phyloP scores from a whole-genome alignment of 2,797 vertebrate genomes.

The Sebastes cheni region DNA sequence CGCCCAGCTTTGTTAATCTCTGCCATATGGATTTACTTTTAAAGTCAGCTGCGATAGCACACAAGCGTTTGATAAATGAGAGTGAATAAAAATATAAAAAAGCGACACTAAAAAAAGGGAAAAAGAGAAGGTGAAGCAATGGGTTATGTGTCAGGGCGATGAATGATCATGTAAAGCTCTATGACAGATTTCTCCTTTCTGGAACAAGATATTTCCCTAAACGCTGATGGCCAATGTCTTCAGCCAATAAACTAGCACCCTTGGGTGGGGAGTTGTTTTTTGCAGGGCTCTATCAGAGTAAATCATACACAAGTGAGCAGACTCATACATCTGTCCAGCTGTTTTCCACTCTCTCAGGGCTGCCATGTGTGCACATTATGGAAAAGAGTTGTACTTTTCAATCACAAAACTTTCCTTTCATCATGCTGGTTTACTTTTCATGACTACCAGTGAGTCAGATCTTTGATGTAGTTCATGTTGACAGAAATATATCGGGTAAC shows the following conservation, averaged over 20 bases:
- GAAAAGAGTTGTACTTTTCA: constrained; percentile 9
- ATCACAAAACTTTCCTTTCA: constrained; percentile 7
- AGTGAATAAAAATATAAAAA: constrained; percentile 1
- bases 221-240: constrained; percentile 3
- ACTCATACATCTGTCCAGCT: constrained; percentile 36
- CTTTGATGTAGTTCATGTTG: not conserved
- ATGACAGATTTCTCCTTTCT: not conserved
- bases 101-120: not conserved
- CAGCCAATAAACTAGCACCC: constrained; percentile 19
- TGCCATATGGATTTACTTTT: constrained; percentile 29
- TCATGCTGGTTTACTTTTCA: not conserved
- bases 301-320: constrained; percentile 20
- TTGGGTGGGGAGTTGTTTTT: constrained; percentile 16
- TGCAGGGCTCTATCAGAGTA: constrained; percentile 38
- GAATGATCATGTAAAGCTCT: not conserved
- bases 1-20: constrained; percentile 6
- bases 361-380: constrained; percentile 23
- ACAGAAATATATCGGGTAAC: constrained; percentile 1
- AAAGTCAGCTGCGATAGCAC: constrained; percentile 9
- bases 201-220: constrained; percentile 14
- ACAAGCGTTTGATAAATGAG: constrained; percentile 5
- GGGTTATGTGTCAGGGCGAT: not conserved
- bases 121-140: not conserved
- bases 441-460: not conserved
- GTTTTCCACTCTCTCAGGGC: constrained; percentile 11